Evolutionary conservation across 2,113 vertebrate genomes (phyloP), one percentile per base, ranked within the genome.

Genomic region (Epinephelus lanceolatus): DNA sequence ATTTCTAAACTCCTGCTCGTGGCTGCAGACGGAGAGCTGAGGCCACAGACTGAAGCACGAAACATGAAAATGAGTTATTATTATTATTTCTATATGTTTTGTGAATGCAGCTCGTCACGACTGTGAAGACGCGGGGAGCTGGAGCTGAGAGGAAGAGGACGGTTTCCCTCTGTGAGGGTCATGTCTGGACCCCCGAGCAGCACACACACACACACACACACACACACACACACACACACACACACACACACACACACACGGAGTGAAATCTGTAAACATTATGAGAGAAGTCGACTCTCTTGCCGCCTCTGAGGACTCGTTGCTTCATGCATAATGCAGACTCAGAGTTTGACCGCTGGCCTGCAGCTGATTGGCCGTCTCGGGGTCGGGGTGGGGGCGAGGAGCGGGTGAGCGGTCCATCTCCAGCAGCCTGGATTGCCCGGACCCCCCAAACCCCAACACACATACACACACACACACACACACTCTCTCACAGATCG

Each of bases 261-360:
- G 49, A 57, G 63, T 73, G 47, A 67, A 87, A 66, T 81, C 49
- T 83, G 89, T 89, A 92, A 88, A 91, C 89, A 89, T 83, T 78
- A 80, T 77, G 78, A 81, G 81, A 52, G 81, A 1, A 78, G 56
- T 71, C 2, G 37, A 69, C 83, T 66, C 79, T 51, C 15, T 66
- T 37, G 78, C 56, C 9, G 12, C 80, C 88, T 89, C 86, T 2
- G 45, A 88, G 91, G 90, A 89, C 62, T 59, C 40, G 18, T 40
- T 27, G 74, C 84, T 81, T 93, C 91, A 95, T 95, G 87, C 81
- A 94, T 93, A 71, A 93, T 93, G 86, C 88, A 94, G 85, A 59
- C 33, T 17, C 66, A 86, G 83, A 94, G 89, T 92, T 93, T 94
- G 93, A 94, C 93, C 88, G 87, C 87, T 94, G 94, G 93, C 92